Base-by-base conservation (phyloP, 2,888 invertebrate species). In the Noctua fimbriata region DNA sequence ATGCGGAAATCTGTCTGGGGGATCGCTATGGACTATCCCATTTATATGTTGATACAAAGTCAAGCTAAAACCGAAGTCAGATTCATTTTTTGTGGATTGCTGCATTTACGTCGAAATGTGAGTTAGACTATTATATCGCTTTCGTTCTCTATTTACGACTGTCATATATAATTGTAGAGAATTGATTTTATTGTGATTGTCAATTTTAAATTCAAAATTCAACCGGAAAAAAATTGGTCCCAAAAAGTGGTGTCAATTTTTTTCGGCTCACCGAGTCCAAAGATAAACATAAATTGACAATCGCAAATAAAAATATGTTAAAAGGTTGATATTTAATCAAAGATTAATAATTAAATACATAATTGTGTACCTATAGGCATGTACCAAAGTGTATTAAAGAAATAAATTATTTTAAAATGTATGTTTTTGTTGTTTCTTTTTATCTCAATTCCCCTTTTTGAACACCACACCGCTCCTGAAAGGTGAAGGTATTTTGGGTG, bases 331-430 rank as follows among this genome's bases (percentile, higher is more conserved):
- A 87, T 87, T 78, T 81, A 87, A 86, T 80, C 79, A 82, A 84
- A 82, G 80, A 79, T 79, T 85, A 77, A 77, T 84, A 82, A 79
- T 83, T 87, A 77, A 87, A 77, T 73, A 78, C 79, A 82, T 83
- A 77, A 75, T 60, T 90, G 82, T 89, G 90, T 90, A 89, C 89
- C 89, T 92, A 91, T 88, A 88, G 84, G 85, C 83, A 87, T 89
- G 89, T 92, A 93, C 93, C 93, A 93, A 93, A 93, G 93, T 92
- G 90, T 92, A 90, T 90, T 90, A 79, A 91, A 84, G 84, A 88
- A 89, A 89, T 89, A 93, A 90, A 92, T 89, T 93, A 93, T 93
- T 93, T 93, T 92, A 93, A 93, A 92, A 86, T 88, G 89, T 88
- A 89, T 44, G 0, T 71, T 58, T 66, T 76, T 66, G 60, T 82